phyloP scores from a whole-genome alignment of 2,797 vertebrate species.

The Sebastes nivosus region DNA sequence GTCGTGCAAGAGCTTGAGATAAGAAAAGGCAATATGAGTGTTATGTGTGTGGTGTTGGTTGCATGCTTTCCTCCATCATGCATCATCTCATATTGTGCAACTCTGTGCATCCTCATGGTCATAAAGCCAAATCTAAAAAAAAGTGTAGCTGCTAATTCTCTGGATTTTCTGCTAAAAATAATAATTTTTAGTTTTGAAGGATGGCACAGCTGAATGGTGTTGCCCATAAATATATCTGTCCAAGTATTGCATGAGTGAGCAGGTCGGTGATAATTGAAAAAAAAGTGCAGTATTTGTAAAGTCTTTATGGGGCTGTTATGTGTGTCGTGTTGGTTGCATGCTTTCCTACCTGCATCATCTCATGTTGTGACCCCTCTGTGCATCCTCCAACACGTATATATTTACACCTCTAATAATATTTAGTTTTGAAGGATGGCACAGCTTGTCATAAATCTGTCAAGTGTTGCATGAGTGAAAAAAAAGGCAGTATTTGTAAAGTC shows the following conservation, averaged over 20 bases:
- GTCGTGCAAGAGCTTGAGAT: background rate
- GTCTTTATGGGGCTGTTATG: too few species aligned
- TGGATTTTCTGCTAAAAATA: slow-evolving; percentile 74
- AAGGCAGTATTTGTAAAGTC: slow-evolving; percentile 38
- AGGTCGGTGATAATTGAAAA: too few species aligned
- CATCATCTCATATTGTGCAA: slow-evolving; percentile 47
- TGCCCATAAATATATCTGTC: too few species aligned
- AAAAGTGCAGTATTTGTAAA: too few species aligned
- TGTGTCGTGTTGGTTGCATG: too few species aligned
- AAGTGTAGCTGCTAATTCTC: slow-evolving; percentile 59
- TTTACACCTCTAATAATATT: slow-evolving; percentile 63
- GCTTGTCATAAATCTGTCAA: slow-evolving; percentile 73
- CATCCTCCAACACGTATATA: slow-evolving; percentile 67
- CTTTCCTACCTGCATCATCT: too few species aligned
- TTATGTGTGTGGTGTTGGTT: slow-evolving; percentile 10
- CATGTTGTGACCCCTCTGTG: too few species aligned
- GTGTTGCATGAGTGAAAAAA: slow-evolving; percentile 71
- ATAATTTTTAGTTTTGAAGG: slow-evolving; percentile 61
- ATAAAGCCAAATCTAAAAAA: background rate
- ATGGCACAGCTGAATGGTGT: slow-evolving; percentile 29
- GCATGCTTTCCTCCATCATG: slow-evolving; percentile 46
- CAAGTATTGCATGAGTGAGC: too few species aligned
- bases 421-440: slow-evolving; percentile 62
- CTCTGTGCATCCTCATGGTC: background rate
- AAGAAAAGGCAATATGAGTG: background rate